Conservation (phyloP, 2,888 invertebrate species). For the Cheilosia pagana region DNA sequence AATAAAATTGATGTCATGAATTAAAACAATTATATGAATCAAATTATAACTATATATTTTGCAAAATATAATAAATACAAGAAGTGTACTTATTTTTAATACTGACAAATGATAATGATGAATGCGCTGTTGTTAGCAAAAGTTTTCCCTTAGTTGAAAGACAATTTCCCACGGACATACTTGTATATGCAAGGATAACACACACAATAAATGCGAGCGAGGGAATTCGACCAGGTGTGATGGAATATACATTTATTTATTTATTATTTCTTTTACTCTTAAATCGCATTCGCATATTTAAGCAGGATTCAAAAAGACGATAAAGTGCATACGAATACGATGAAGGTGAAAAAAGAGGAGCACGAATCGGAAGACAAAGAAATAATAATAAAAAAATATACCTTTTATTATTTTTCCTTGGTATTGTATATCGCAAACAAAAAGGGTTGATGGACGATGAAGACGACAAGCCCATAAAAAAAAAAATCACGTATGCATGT, state of each 20-base stretch:
- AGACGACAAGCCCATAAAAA: slow-evolving; percentile 38
- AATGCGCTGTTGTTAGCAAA: neutral
- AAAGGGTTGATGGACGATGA: slow-evolving; percentile 65
- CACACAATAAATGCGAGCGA: slow-evolving; percentile 21
- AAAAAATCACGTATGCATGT: slow-evolving; percentile 19
- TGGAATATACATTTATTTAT: slow-evolving; percentile 39
- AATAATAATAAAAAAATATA: slow-evolving; percentile 27
- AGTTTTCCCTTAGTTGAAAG: slow-evolving; percentile 20
- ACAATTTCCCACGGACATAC: slow-evolving; percentile 59
- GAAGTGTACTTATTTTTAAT: neutral
- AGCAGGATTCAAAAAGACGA: slow-evolving; percentile 54
- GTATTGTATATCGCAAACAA: slow-evolving; percentile 20
- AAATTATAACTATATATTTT: neutral
- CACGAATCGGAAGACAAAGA: slow-evolving; percentile 38
- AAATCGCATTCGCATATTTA: slow-evolving; percentile 48
- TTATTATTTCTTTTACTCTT: neutral
- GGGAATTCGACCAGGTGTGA: slow-evolving; percentile 59
- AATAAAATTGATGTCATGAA: slow-evolving; percentile 24
- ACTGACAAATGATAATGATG: neutral
- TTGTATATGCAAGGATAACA: slow-evolving; percentile 45
- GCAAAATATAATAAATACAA: neutral
- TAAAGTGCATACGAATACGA: slow-evolving; percentile 45
- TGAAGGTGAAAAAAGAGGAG: slow-evolving; percentile 39
- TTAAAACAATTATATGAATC: slow-evolving; percentile 11
- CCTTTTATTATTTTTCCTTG: slow-evolving; percentile 2